A percentile compares a stretch with the other conserved stretches of the same genome.
These are phyloP conservation scores for Aspidiotus rigidus DNA, from an alignment of 2,888 invertebrate species.

Conservation along the genomic window DNA sequence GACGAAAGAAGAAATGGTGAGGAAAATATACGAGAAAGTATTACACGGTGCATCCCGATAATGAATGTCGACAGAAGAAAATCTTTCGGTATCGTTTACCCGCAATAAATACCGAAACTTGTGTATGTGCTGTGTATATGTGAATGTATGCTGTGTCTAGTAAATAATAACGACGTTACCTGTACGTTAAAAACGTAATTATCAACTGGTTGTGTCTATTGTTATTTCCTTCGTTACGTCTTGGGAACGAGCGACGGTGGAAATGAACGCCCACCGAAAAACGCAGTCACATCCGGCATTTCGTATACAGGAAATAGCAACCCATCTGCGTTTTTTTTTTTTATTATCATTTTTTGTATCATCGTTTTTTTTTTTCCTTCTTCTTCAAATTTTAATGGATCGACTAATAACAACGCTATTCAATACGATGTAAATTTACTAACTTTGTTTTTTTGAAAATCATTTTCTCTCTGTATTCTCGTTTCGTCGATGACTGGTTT, in stretches of 20 bases:
- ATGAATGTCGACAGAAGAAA: background rate
- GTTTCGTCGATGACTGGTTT: no score
- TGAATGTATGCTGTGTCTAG: background rate
- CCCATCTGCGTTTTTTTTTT: constrained; percentile 21
- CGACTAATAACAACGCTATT: background rate
- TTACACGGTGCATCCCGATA: no score
- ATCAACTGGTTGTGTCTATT: constrained; percentile 31
- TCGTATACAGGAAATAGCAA: constrained; percentile 28
- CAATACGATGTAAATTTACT: background rate
- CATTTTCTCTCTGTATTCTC: no score
- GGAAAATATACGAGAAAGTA: no score
- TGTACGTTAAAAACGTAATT: constrained; percentile 32
- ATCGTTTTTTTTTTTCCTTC: constrained; percentile 2
- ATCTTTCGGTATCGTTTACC: constrained; percentile 4
- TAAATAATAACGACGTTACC: constrained; percentile 29
- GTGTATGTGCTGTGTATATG: no score
- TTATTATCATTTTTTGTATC: constrained; percentile 1
- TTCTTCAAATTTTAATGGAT: constrained; percentile 5
- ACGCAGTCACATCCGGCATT: constrained; percentile 32
- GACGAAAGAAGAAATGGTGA: no score
- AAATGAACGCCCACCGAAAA: constrained; percentile 31
- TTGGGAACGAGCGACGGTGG: constrained; percentile 29
- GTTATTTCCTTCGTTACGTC: constrained; percentile 23
- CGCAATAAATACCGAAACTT: no score
- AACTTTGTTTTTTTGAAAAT: no score